Evolutionary conservation across 2,113 vertebrate species (phyloP).

Genomic region (Variabilichromis moorii): DNA sequence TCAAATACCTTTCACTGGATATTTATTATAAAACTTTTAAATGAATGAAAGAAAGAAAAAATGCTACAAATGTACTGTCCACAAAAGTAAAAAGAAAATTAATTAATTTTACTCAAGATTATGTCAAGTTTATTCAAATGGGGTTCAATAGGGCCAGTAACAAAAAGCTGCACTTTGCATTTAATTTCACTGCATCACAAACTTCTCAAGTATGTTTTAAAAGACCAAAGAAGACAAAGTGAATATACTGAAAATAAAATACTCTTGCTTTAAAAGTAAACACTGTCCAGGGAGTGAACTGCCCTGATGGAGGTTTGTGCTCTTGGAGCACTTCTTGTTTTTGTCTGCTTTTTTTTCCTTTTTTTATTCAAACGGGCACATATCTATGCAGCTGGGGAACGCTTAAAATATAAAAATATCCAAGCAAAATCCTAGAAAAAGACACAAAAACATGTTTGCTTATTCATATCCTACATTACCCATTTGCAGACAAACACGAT

Average conservation of each 20-base stretch:
- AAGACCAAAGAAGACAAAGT: not conserved
- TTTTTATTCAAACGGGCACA: not conserved
- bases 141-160: not conserved
- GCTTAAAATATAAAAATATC: not conserved
- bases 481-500: fast-evolving
- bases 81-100: not conserved
- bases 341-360: fast-evolving
- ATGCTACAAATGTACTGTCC: not conserved
- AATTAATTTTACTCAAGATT: not conserved
- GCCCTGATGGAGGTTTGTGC: not conserved
- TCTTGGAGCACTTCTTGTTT: not conserved
- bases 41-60: not conserved
- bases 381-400: not conserved
- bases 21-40: not conserved
- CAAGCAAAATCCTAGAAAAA: not conserved
- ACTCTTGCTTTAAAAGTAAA: not conserved
- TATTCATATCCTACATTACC: not conserved
- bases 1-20: not conserved
- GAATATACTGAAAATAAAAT: not conserved
- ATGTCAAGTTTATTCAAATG: not conserved
- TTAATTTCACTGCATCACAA: not conserved
- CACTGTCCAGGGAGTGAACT: not conserved
- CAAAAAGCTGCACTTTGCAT: not conserved
- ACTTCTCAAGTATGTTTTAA: not conserved
- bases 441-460: not conserved